phyloP scores from a whole-genome alignment of 2,113 vertebrate genomes.

The Dolichallabes microphthalmus region DNA sequence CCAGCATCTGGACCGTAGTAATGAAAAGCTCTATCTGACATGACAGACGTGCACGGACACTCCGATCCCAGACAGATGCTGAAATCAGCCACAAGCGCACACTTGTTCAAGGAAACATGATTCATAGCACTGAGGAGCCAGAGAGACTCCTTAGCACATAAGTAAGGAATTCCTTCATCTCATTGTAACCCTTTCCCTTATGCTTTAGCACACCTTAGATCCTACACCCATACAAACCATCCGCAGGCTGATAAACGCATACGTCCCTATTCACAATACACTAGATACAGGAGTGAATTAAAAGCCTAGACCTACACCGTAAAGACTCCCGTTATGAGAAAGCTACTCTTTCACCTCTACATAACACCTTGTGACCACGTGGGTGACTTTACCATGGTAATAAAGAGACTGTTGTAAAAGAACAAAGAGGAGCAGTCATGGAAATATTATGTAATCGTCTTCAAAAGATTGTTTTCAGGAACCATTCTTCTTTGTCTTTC shows the following conservation, averaged over 20 bases:
- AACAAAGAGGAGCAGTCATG: background rate
- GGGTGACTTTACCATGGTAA: background rate
- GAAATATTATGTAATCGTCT: background rate
- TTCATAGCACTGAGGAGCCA: constrained; percentile 50
- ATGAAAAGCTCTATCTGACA: background rate
- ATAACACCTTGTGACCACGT: background rate
- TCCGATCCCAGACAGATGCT: constrained; percentile 35
- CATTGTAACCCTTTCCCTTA: background rate
- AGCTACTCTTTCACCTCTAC: background rate
- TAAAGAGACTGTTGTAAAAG: background rate
- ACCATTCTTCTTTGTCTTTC: too few species aligned
- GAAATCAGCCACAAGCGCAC: background rate
- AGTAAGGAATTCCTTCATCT: constrained; percentile 56
- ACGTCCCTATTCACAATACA: background rate
- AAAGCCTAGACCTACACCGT: background rate
- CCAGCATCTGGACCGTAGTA: background rate
- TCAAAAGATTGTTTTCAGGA: background rate
- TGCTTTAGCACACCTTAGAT: background rate
- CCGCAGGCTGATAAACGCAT: background rate
- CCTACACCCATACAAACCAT: background rate
- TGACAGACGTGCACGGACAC: constrained; percentile 7
- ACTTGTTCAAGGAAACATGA: constrained; percentile 37
- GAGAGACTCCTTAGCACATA: constrained; percentile 44
- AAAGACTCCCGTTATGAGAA: background rate
- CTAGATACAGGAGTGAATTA: background rate